phyloP scores from a whole-genome alignment of 2,888 invertebrate species.

The Cistogaster globosa region DNA sequence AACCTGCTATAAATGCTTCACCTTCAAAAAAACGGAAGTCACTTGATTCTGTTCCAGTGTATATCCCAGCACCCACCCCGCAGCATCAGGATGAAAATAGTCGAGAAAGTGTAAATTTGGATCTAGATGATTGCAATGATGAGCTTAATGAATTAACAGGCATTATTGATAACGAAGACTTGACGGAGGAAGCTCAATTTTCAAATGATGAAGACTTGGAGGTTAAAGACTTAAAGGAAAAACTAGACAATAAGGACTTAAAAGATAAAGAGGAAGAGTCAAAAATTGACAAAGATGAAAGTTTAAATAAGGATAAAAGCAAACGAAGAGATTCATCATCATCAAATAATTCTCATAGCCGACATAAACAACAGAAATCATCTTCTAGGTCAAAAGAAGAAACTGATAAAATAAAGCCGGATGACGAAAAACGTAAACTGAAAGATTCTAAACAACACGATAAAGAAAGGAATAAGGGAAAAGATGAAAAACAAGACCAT shows the following conservation, averaged over 20 bases:
- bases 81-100: constrained; percentile 37
- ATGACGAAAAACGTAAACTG: constrained; percentile 65
- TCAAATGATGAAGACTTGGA: constrained; percentile 32
- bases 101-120: constrained; percentile 53
- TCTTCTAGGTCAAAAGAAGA: constrained; percentile 60
- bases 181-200: constrained; percentile 43
- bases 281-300: constrained; percentile 24
- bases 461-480: constrained; percentile 73
- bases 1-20: constrained; percentile 80
- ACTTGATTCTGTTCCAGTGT: constrained; percentile 76
- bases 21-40: constrained; percentile 69
- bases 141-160: constrained; percentile 75
- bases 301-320: constrained; percentile 9
- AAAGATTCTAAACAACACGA: constrained; percentile 63
- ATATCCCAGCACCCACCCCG: constrained; percentile 77
- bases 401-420: constrained; percentile 63
- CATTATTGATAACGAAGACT: constrained; percentile 72
- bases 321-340: constrained; percentile 44
- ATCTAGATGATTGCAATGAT: constrained; percentile 75
- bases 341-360: constrained; percentile 47
- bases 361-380: constrained; percentile 58
- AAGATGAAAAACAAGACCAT: constrained; percentile 46
- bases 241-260: not conserved
- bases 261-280: constrained; percentile 16
- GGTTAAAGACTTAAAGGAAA: constrained; percentile 23